A percentile compares a stretch with the other conserved stretches of the same genome.
Evolutionary conservation across 2,888 invertebrate species (phyloP).

Genomic region (Ernsta delagoae): DNA sequence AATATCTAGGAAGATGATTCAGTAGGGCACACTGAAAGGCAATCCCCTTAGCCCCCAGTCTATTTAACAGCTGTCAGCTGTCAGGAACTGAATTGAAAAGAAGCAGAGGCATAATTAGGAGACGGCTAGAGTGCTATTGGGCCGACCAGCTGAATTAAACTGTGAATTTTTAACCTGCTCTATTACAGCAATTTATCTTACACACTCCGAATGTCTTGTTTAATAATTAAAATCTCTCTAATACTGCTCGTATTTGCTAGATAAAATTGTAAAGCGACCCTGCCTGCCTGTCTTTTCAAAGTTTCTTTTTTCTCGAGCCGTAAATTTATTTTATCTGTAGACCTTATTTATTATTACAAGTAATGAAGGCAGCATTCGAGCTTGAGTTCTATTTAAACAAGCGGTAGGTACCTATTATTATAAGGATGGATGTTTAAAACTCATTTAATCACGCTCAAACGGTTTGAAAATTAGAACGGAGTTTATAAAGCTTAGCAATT

Average conservation of each 20-base stretch:
- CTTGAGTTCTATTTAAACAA: slow-evolving; percentile 1
- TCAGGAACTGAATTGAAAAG: slow-evolving; percentile 36
- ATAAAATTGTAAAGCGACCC: slow-evolving; percentile 20
- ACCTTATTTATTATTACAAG: slow-evolving; percentile 1
- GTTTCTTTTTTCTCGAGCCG: background rate
- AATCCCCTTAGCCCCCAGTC: slow-evolving; percentile 35
- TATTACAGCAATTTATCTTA: slow-evolving; percentile 32
- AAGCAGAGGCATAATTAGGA: slow-evolving; percentile 35
- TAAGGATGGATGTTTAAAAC: background rate
- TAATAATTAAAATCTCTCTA: slow-evolving; percentile 12
- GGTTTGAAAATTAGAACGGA: slow-evolving; percentile 3
- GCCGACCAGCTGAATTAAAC: slow-evolving; percentile 31
- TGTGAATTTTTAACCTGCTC: slow-evolving; percentile 33
- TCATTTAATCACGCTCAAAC: background rate
- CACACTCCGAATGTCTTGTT: slow-evolving; percentile 22
- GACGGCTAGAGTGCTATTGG: slow-evolving; percentile 27
- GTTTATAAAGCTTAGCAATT: slow-evolving; percentile 2
- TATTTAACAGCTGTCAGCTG: slow-evolving; percentile 37
- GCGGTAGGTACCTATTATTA: background rate
- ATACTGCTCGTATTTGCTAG: slow-evolving; percentile 1
- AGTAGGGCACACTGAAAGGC: slow-evolving; percentile 27
- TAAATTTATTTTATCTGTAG: background rate
- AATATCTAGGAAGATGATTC: slow-evolving; percentile 23
- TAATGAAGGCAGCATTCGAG: background rate
- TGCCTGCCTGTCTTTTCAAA: background rate